phyloP scores from a whole-genome alignment of 2,888 invertebrate species.

The Rotaria magnacalcarata region DNA sequence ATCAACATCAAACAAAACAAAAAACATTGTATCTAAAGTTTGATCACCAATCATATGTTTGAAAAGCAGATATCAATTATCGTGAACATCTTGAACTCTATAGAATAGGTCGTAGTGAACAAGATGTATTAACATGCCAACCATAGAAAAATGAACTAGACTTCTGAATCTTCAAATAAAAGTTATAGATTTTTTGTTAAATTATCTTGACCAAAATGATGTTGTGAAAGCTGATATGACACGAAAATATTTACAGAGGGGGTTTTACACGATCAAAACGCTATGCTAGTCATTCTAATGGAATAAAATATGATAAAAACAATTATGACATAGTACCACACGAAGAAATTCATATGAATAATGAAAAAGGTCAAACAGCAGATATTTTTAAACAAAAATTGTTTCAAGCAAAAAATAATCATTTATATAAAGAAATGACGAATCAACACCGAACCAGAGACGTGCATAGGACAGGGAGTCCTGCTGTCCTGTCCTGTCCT shows the following conservation, averaged over 20 bases:
- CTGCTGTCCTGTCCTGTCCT: no score
- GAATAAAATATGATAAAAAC: neutral
- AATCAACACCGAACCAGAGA: neutral
- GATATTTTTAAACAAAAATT: slow-evolving; percentile 24
- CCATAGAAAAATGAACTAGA: slow-evolving; percentile 24
- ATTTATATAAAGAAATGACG: neutral
- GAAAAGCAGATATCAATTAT: slow-evolving; percentile 21
- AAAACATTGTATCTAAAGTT: neutral
- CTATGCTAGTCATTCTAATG: neutral
- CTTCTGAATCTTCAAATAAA: neutral
- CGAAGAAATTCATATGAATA: neutral
- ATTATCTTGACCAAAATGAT: neutral
- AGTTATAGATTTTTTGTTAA: neutral
- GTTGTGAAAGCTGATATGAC: neutral
- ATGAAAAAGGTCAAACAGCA: slow-evolving; percentile 9
- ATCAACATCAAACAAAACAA: slow-evolving; percentile 1
- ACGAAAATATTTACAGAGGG: slow-evolving; percentile 31
- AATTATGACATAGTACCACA: neutral
- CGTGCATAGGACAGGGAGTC: neutral
- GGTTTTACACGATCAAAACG: slow-evolving; percentile 7
- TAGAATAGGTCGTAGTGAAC: slow-evolving; percentile 13
- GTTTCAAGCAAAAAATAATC: neutral
- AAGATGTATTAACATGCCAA: slow-evolving; percentile 1
- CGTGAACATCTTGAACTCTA: slow-evolving; percentile 15
- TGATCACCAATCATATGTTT: neutral